Conservation (phyloP, 1,140 invertebrate genomes). For the Babylonia areolata region DNA sequence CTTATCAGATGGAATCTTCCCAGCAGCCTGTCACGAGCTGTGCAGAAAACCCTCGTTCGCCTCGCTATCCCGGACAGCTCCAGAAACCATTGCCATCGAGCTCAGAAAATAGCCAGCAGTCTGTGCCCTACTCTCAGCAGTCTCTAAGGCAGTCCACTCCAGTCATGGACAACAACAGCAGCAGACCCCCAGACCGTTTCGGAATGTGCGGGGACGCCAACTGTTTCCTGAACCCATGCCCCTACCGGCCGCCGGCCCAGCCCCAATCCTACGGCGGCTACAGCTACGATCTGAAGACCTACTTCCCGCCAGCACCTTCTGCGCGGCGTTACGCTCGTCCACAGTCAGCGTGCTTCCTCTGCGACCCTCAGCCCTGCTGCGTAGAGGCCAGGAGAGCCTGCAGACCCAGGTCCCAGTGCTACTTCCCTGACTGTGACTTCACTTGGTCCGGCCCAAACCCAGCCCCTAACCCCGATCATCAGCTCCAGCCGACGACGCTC, state of each 20-base stretch:
- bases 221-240: background rate
- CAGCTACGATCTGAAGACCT: conserved; percentile 12
- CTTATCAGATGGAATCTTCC: background rate
- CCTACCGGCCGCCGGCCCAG: background rate
- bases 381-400: background rate
- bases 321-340: background rate
- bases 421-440: background rate
- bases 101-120: background rate
- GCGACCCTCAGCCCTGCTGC: conserved; percentile 9
- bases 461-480: background rate
- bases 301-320: background rate
- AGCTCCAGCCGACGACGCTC: background rate
- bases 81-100: background rate
- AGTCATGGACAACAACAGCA: too few species aligned
- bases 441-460: background rate
- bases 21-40: background rate
- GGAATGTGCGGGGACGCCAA: background rate
- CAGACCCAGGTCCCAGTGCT: conserved; percentile 21
- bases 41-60: background rate
- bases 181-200: background rate
- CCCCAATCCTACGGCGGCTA: background rate
- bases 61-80: background rate
- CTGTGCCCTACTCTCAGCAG: background rate
- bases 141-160: background rate
- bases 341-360: conserved; percentile 18